phyloP scores from a whole-genome alignment of 2,797 vertebrate species.

The Enteromius thamalakanensis region DNA sequence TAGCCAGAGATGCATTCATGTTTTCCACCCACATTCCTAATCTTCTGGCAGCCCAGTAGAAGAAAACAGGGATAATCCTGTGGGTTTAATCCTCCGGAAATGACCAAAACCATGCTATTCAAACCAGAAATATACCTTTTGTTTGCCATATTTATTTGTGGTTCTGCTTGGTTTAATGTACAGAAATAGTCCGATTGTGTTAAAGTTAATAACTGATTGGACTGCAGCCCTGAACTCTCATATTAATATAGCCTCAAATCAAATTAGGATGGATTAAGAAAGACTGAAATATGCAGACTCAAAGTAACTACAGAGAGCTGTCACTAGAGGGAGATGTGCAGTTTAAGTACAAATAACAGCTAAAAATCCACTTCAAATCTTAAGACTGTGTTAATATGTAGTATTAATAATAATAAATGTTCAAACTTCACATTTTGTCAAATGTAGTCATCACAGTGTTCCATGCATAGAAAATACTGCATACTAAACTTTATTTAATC shows the following conservation, averaged over 20 bases:
- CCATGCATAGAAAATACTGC: neutral
- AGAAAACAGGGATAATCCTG: neutral
- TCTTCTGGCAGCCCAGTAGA: constrained; percentile 24
- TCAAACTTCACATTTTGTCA: neutral
- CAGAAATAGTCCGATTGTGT: too few relatives aligned
- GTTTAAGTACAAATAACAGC: neutral
- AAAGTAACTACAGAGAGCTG: neutral
- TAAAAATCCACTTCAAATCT: neutral
- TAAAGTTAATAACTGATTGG: neutral
- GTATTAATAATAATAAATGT: too few relatives aligned
- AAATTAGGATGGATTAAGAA: neutral
- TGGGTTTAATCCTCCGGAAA: neutral
- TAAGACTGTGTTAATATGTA: neutral
- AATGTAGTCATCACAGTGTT: neutral
- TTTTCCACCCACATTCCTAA: neutral
- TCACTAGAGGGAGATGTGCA: constrained; percentile 48
- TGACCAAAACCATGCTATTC: neutral
- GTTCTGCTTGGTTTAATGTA: neutral
- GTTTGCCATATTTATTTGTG: neutral
- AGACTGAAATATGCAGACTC: neutral
- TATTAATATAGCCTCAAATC: neutral
- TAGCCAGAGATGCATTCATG: neutral
- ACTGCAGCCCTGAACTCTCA: neutral
- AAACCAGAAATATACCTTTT: neutral
- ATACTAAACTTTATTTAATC: neutral